Conservation (phyloP, 2,888 invertebrate genomes). For the Palloptera scutellata region DNA sequence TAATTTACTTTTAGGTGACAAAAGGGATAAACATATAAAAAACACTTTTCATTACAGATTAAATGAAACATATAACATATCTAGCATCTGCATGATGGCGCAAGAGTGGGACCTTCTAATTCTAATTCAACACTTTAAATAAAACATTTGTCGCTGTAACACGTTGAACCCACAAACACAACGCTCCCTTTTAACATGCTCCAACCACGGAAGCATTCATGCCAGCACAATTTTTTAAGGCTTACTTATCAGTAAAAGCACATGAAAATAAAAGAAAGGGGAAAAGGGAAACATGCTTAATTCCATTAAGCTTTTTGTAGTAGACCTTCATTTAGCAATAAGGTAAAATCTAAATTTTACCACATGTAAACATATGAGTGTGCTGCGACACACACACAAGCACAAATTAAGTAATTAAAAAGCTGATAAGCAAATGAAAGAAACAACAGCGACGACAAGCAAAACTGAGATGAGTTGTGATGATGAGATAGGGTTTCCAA, state of each 20-base stretch:
- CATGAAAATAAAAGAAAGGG: neutral
- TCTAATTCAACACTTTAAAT: conserved; percentile 28
- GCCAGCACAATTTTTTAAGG: too few relatives aligned
- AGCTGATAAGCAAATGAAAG: conserved; percentile 38
- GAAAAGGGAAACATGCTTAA: neutral
- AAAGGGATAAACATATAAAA: too few relatives aligned
- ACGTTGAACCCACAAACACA: conserved; percentile 24
- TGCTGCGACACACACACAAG: conserved; percentile 10
- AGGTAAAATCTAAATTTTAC: too few relatives aligned
- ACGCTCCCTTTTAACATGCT: conserved; percentile 1
- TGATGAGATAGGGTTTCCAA: neutral
- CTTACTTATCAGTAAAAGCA: too few relatives aligned
- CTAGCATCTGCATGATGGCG: too few relatives aligned
- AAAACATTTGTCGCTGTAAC: conserved; percentile 31
- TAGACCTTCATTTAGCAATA: too few relatives aligned
- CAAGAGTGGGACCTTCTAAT: neutral
- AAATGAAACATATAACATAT: too few relatives aligned
- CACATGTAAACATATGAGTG: too few relatives aligned
- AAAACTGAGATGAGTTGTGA: neutral
- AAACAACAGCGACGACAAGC: neutral
- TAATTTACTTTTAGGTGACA: too few relatives aligned
- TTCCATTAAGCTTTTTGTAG: neutral
- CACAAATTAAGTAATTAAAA: conserved; percentile 39
- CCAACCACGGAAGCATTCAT: too few relatives aligned
- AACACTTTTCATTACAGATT: too few relatives aligned